Base-by-base conservation (phyloP, 2,888 invertebrate species). In the Artemia sp. region DNA sequence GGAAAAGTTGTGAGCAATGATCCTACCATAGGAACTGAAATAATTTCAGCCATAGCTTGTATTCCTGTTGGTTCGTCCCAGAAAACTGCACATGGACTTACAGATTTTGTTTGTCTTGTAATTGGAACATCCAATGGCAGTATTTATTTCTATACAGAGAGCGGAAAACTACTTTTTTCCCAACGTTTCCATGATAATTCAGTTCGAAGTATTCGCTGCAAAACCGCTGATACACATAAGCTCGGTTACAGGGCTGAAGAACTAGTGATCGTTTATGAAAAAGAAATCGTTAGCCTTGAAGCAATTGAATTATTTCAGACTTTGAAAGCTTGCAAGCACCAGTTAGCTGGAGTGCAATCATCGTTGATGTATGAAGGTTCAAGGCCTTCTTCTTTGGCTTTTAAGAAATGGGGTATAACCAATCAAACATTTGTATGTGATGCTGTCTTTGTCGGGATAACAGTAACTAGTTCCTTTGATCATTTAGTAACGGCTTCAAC, bases 81-180 rank as follows among this genome's bases (percentile, higher is more conserved):
- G 69, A 81, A 79, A 66, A 81, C 82, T 72, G 79, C 81, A 12
- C 81, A 82, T 67, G 81, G 86, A 76, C 86, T 85, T 8, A 86
- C 90, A 51, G 95, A 96, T 77, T 96, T 95, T 95, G 93, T 92
- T 12, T 93, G 92, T 77, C 83, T 95, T 72, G 85, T 88, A 72
- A 83, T 92, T 71, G 96, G 95, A 12, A 88, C 90, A 75, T 85
- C 85, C 74, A 87, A 89, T 73, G 96, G 96, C 19, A 84, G 83
- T 80, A 82, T 95, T 12, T 83, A 88, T 72, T 92, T 94, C 79
- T 94, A 91, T 77, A 91, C 92, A 2, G 93, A 95, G 84, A 86
- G 85, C 72, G 92, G 92, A 14, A 85, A 86, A 70, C 80, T 90
- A 72, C 79, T 96, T 67, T 81, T 92, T 66, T 85, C 87, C 67